These are phyloP conservation scores for Xestobium rufovillosum DNA, from an alignment of 2,888 invertebrate species.

Conservation along the genomic window DNA sequence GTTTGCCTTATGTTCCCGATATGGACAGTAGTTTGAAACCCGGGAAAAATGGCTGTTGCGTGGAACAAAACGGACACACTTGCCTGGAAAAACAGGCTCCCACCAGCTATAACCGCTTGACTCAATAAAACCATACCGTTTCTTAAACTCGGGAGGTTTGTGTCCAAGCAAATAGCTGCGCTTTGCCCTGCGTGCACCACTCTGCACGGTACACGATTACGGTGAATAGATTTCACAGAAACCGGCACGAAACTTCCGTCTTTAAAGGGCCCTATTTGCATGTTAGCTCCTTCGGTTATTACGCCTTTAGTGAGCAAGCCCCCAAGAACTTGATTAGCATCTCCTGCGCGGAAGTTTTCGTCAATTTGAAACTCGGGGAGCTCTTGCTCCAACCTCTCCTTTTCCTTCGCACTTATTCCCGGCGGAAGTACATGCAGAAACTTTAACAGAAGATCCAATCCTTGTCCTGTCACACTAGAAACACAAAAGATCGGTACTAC, in stretches of 20 bases:
- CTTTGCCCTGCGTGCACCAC: constrained; percentile 85
- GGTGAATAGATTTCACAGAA: constrained; percentile 75
- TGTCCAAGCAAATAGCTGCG: constrained; percentile 70
- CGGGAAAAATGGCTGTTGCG: constrained; percentile 71
- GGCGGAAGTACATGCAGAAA: constrained; percentile 80
- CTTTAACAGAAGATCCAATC: constrained; percentile 72
- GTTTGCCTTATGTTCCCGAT: constrained; percentile 94
- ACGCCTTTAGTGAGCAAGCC: constrained; percentile 79
- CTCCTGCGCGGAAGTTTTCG: constrained; percentile 82
- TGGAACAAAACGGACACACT: constrained; percentile 85
- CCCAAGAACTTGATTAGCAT: constrained; percentile 76
- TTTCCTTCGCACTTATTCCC: constrained; percentile 54
- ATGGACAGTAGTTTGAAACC: constrained; percentile 89
- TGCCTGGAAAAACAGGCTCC: constrained; percentile 65
- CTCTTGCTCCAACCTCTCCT: constrained; percentile 65
- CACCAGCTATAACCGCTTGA: constrained; percentile 45
- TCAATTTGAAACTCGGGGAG: constrained; percentile 86
- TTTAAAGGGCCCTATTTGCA: constrained; percentile 69
- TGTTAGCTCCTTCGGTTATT: constrained; percentile 73
- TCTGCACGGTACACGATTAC: constrained; percentile 86
- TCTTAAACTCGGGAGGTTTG: constrained; percentile 53
- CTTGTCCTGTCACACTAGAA: constrained; percentile 83
- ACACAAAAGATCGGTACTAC: constrained; percentile 78
- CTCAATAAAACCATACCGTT: constrained; percentile 81
- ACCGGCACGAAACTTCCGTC: constrained; percentile 73